phyloP scores from a whole-genome alignment of 2,797 vertebrate genomes.

The Microcaecilia unicolor region DNA sequence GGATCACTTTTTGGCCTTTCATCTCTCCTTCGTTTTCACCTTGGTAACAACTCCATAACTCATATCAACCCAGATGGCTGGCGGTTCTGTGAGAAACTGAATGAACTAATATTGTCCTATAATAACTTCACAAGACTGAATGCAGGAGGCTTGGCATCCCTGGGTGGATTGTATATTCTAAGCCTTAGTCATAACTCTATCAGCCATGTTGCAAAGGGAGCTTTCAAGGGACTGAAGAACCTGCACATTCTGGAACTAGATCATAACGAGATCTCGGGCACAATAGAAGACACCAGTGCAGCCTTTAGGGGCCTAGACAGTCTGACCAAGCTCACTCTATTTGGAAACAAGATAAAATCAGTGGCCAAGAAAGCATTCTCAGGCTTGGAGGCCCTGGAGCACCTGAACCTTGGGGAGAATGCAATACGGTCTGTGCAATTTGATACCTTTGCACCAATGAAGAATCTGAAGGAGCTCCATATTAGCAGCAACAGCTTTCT shows the following conservation, averaged over 20 bases:
- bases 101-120: slow-evolving; percentile 84
- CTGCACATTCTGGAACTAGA: slow-evolving; percentile 80
- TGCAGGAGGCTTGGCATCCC: slow-evolving; percentile 77
- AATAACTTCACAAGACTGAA: slow-evolving; percentile 90
- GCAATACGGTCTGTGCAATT: slow-evolving; percentile 84
- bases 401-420: slow-evolving; percentile 89
- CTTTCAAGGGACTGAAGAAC: slow-evolving; percentile 81
- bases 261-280: too few species aligned
- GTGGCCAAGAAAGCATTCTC: slow-evolving; percentile 96
- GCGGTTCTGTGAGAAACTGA: slow-evolving; percentile 91
- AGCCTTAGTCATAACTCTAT: slow-evolving; percentile 89
- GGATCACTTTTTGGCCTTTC: slow-evolving; percentile 89
- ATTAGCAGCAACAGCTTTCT: slow-evolving; percentile 89
- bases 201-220: slow-evolving; percentile 83
- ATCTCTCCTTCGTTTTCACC: slow-evolving; percentile 83
- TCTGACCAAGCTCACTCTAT: too few species aligned
- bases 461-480: slow-evolving; percentile 70
- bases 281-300: too few species aligned
- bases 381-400: slow-evolving; percentile 89
- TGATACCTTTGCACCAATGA: slow-evolving; percentile 83
- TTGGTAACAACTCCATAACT: slow-evolving; percentile 87
- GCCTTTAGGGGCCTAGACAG: too few species aligned
- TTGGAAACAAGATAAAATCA: slow-evolving; percentile 99
- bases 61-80: slow-evolving; percentile 82
- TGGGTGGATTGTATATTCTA: slow-evolving; percentile 73